Conservation (phyloP, 2,888 invertebrate species). For the Diaprepes abbreviatus region DNA sequence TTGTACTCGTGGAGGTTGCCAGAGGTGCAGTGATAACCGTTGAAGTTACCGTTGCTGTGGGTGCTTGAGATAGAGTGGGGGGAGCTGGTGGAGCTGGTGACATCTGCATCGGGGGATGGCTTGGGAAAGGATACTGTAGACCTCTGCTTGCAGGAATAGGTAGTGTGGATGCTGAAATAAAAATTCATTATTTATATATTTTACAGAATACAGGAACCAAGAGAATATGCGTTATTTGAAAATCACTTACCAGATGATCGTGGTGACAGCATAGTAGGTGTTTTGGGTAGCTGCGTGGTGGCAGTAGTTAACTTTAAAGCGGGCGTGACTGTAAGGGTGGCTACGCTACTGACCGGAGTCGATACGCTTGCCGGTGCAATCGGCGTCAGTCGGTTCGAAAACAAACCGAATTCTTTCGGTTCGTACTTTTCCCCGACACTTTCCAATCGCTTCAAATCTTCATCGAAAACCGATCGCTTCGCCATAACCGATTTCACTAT, state of each 20-base stretch:
- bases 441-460: constrained; percentile 93
- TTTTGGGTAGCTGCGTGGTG: constrained; percentile 60
- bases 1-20: constrained; percentile 52
- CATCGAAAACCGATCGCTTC: constrained; percentile 95
- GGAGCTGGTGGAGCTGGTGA: constrained; percentile 52
- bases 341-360: constrained; percentile 53
- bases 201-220: neutral
- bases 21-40: constrained; percentile 60
- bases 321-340: constrained; percentile 52
- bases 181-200: too few species aligned
- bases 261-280: constrained; percentile 64
- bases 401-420: constrained; percentile 71
- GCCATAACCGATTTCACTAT: constrained; percentile 93
- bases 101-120: constrained; percentile 76
- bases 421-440: constrained; percentile 88
- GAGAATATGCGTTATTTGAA: too few species aligned
- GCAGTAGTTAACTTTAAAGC: constrained; percentile 56
- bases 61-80: constrained; percentile 6
- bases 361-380: constrained; percentile 32
- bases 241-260: constrained; percentile 63
- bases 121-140: constrained; percentile 84
- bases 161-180: constrained; percentile 50
- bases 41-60: constrained; percentile 34
- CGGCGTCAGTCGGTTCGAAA: constrained; percentile 47
- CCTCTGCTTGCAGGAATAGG: constrained; percentile 69